Percentiles rank a stretch among this genome's conserved stretches.
Conservation (phyloP, 23 tunicate genomes). For the Clavelina lepadiformis region DNA sequence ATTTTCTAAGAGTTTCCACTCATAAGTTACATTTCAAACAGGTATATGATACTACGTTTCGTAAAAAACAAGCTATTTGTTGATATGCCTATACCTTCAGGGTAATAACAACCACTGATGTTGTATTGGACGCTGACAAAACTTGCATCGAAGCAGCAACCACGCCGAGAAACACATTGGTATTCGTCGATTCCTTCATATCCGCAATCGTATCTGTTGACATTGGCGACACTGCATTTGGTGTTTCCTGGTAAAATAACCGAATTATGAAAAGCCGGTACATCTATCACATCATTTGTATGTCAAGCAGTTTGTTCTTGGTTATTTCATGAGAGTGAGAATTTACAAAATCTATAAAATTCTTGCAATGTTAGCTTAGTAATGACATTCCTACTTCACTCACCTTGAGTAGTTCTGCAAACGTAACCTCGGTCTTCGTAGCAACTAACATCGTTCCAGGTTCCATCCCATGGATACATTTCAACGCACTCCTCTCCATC, state of each 20-base stretch:
- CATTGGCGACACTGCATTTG: conserved; percentile 41
- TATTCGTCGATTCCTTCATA: conserved; percentile 45
- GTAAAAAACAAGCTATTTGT: too few relatives aligned
- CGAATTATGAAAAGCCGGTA: background rate
- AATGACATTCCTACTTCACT: background rate
- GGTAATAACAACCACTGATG: conserved; percentile 68
- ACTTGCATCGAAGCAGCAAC: conserved; percentile 62
- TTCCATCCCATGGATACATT: conserved; percentile 90
- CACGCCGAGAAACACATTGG: conserved; percentile 33
- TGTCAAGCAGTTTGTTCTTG: too few relatives aligned
- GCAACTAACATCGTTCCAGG: conserved; percentile 84
- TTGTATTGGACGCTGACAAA: conserved; percentile 28
- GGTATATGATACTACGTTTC: too few relatives aligned
- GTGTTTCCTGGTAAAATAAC: conserved; percentile 31
- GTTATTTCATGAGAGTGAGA: too few relatives aligned
- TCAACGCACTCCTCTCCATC: conserved; percentile 81
- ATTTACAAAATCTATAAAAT: too few relatives aligned
- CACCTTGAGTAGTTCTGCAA: too few relatives aligned
- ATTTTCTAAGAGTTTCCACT: too few relatives aligned
- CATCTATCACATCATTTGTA: background rate
- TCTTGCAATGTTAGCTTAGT: background rate
- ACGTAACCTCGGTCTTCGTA: conserved; percentile 69
- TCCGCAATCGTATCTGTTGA: conserved; percentile 36
- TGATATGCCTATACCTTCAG: too few relatives aligned
- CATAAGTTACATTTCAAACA: too few relatives aligned